Conservation (phyloP, 2,113 vertebrate genomes). For the Coptodon rendalli region DNA sequence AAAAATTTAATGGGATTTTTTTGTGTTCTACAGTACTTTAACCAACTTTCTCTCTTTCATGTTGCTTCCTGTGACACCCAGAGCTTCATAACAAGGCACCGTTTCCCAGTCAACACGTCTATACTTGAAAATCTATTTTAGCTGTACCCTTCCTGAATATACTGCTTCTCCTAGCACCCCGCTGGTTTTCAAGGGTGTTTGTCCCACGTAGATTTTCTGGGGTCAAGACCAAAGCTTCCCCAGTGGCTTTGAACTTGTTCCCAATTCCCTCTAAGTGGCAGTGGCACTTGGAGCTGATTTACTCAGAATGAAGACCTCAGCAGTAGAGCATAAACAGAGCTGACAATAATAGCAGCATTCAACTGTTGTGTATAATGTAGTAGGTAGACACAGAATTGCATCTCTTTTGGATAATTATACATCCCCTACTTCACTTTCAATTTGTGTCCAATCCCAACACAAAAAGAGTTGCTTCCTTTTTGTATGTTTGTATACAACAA, state of each 20-base stretch:
- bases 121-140: not conserved
- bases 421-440: not conserved
- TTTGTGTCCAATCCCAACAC: not conserved
- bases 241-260: conserved; percentile 34
- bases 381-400: not conserved
- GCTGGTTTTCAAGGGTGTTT: not conserved
- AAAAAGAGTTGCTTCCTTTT: not conserved
- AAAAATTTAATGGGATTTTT: not conserved
- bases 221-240: conserved; percentile 34
- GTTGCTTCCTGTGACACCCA: not conserved
- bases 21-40: not conserved
- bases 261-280: conserved; percentile 2
- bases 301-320: not conserved
- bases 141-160: not conserved
- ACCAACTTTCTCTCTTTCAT: not conserved
- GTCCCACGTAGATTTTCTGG: conserved; percentile 16
- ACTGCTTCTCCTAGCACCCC: not conserved
- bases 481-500: not conserved
- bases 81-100: not conserved
- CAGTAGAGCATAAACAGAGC: not conserved
- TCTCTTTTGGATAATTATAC: not conserved
- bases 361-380: not conserved
- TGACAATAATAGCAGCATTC: not conserved
- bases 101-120: not conserved
- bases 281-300: not conserved